A percentile compares a stretch with the other conserved stretches of the same genome.
phyloP scores from a whole-genome alignment of 2,888 invertebrate genomes.

The Boloria euphrosyne region DNA sequence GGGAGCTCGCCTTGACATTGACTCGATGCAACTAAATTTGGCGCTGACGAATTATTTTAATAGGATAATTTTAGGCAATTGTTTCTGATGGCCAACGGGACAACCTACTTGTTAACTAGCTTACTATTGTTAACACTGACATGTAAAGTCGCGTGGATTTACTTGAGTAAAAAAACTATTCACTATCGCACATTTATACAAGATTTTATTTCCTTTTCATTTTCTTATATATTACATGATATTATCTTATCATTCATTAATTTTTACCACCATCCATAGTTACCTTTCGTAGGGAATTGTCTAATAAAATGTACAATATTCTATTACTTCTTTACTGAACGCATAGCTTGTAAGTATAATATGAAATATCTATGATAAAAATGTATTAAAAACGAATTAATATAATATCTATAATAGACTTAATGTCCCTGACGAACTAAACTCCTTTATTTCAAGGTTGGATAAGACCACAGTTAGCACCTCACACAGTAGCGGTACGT shows the following conservation, averaged over 20 bases:
- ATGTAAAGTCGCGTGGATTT: background rate
- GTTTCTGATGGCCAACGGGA: constrained; percentile 11
- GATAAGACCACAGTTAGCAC: background rate
- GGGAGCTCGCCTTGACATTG: constrained; percentile 10
- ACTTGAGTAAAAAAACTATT: background rate
- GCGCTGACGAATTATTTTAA: constrained; percentile 34
- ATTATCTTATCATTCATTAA: too few species aligned
- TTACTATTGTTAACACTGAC: background rate
- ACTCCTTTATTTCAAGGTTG: background rate
- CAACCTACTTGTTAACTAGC: background rate
- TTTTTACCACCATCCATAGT: too few species aligned
- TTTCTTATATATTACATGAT: too few species aligned
- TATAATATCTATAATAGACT: too few species aligned
- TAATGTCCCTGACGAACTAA: too few species aligned
- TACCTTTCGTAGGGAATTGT: too few species aligned
- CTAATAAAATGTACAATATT: too few species aligned
- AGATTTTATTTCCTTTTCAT: too few species aligned
- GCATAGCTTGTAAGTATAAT: too few species aligned
- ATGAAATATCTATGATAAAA: too few species aligned
- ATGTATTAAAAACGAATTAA: too few species aligned
- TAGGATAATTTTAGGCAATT: constrained; percentile 35
- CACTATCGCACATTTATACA: background rate
- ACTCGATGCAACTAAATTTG: constrained; percentile 27
- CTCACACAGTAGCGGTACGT: background rate
- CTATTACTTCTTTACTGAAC: too few species aligned